Base-by-base conservation (phyloP, 2,113 vertebrate species). In the Phainopepla nitens region DNA sequence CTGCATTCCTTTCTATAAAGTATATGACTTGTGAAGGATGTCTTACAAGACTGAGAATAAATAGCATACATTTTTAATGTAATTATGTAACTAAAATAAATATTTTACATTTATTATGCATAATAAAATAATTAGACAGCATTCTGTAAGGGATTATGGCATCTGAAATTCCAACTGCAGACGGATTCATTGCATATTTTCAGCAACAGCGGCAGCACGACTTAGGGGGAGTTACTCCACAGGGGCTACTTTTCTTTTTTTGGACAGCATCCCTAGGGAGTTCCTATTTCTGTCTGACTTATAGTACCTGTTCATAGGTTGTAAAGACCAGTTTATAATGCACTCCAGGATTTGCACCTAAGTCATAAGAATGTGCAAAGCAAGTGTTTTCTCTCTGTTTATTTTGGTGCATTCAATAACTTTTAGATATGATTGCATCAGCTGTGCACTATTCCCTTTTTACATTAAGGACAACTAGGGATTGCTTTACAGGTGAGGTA, bases 51-150 rank as follows among this genome's bases (percentile, higher is more conserved):
- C 72, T 94, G 62, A 91, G 84, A 91, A 83, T 95, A 91, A 96
- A 94, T 97, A 80, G 47, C 85, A 85, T 93, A 35, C 69, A 86
- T 97, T 97, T 96, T 96, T 94, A 93, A 94, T 94, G 72, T 39
- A 93, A 64, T 94, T 94, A 93, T 96, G 60, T 93, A 81, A 70
- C 44, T 75, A 83, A 80, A 92, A 64, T 96, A 91, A 96, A 88
- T 95, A 97, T 96, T 95, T 97, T 97, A 89, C 87, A 80, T 97
- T 96, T 97, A 88, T 97, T 94, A 91, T 91, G 91, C 79, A 87
- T 97, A 89, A 91, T 93, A 94, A 91, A 92, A 82, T 96, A 96
- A 91, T 93, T 94, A 96, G 76, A 89, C 68, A 89, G 83, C 75
- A 45, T 90, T 91, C 83, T 75, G 56, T 76, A 77, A 82, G 84